Base-by-base conservation (phyloP, 2,113 vertebrate genomes). In the Baryphthengus martii region DNA sequence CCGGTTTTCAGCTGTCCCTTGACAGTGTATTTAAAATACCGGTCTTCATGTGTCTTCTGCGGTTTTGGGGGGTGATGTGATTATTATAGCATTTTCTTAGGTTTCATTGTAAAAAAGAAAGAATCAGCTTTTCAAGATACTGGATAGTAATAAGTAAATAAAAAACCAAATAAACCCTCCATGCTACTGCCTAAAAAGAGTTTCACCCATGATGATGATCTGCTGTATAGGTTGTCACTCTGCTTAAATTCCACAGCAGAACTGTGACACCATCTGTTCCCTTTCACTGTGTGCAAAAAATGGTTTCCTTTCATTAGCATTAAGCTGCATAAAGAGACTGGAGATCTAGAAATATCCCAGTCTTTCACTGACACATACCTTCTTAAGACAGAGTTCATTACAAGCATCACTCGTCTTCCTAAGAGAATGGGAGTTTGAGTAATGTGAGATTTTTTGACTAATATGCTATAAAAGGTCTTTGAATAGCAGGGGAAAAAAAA, bases 211-310 rank as follows among this genome's bases (percentile, higher is more conserved):
- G 87, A 74, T 93, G 89, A 80, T 80, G 93, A 90, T 96, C 88
- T 95, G 93, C 79, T 90, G 92, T 95, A 95, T 95, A 97, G 95
- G 85, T 95, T 95, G 93, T 95, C 95, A 95, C 93, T 94, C 93
- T 94, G 92, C 92, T 97, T 96, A 95, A 96, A 97, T 97, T 96
- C 95, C 93, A 94, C 89, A 94, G 95, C 95, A 91, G 89, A 97
- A 96, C 96, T 95, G 91, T 96, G 96, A 93, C 96, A 97, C 97
- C 95, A 96, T 97, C 95, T 96, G 95, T 96, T 97, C 91, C 89
- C 93, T 96, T 95, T 94, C 96, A 97, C 90, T 93, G 90, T 92
- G 96, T 86, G 92, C 92, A 96, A 96, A 96, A 97, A 96, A 96
- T 92, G 93, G 92, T 96, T 97, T 94, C 94, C 90, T 95, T 97